Percentiles rank a stretch among this genome's conserved stretches.
These are phyloP conservation scores for Peromyscus melanophrys DNA, from an alignment of 2,797 vertebrate genomes.

Conservation along the genomic window DNA sequence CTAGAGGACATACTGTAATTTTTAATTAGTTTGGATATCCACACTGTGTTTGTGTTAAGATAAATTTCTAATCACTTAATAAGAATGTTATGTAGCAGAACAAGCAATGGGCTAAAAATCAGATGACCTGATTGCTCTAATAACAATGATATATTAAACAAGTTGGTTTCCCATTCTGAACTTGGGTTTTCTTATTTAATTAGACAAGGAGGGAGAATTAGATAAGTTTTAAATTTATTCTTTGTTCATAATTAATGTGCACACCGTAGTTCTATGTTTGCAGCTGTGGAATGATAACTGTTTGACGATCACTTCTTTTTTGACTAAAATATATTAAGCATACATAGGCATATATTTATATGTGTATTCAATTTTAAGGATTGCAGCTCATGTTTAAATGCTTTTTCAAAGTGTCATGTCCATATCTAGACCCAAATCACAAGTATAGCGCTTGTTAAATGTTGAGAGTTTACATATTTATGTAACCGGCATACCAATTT, in stretches of 20 bases:
- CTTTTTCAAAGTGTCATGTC: background rate
- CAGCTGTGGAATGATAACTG: background rate
- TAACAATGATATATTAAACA: background rate
- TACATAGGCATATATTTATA: background rate
- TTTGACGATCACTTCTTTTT: background rate
- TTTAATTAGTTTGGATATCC: background rate
- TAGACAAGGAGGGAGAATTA: background rate
- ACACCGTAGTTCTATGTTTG: background rate
- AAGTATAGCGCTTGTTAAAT: background rate
- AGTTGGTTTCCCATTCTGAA: background rate
- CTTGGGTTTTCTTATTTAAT: background rate
- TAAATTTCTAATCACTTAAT: conserved; percentile 16
- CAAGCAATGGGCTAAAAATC: background rate
- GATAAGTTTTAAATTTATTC: background rate
- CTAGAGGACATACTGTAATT: background rate
- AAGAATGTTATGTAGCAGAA: conserved; percentile 7
- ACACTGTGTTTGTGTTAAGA: background rate
- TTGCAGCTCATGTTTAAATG: background rate
- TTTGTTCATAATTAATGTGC: background rate
- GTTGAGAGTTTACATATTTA: background rate
- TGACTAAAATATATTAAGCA: background rate
- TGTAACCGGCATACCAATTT: background rate
- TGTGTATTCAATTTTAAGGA: background rate
- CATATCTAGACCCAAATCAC: background rate
- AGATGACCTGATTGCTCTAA: background rate